A percentile compares a stretch with the other conserved stretches of the same genome.
phyloP scores from a whole-genome alignment of 35 echinoderm and acorn worm species.

The Stichopus chloronotus region DNA sequence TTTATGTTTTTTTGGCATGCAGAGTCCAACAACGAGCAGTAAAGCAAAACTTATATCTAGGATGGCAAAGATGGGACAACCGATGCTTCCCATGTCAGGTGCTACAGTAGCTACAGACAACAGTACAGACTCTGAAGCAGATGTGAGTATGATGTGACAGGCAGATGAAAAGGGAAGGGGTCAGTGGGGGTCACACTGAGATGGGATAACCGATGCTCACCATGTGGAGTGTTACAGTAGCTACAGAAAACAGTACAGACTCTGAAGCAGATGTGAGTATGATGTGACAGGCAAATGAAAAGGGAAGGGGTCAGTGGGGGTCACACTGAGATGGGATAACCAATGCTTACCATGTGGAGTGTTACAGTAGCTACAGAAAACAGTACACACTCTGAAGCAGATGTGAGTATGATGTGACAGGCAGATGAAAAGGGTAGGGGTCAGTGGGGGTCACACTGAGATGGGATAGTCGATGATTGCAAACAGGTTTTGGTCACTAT shows the following conservation, averaged over 20 bases:
- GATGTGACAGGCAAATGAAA: neutral
- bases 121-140: conserved; percentile 95
- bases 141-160: conserved; percentile 66
- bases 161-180: neutral
- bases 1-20: neutral
- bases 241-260: neutral
- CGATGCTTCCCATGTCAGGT: conserved; percentile 91
- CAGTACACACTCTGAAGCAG: neutral
- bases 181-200: neutral
- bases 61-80: conserved; percentile 99
- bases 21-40: conserved; percentile 91
- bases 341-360: no score
- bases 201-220: no score
- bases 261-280: neutral
- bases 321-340: neutral
- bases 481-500: no score
- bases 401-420: neutral
- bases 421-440: neutral
- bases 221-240: neutral
- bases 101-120: conserved; percentile 78
- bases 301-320: neutral
- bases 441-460: neutral
- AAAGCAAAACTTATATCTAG: conserved; percentile 98
- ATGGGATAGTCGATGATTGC: no score
- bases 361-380: neutral